These are phyloP conservation scores for Pomatorhinus ruficollis DNA, from an alignment of 2,113 vertebrate genomes.

Conservation along the genomic window DNA sequence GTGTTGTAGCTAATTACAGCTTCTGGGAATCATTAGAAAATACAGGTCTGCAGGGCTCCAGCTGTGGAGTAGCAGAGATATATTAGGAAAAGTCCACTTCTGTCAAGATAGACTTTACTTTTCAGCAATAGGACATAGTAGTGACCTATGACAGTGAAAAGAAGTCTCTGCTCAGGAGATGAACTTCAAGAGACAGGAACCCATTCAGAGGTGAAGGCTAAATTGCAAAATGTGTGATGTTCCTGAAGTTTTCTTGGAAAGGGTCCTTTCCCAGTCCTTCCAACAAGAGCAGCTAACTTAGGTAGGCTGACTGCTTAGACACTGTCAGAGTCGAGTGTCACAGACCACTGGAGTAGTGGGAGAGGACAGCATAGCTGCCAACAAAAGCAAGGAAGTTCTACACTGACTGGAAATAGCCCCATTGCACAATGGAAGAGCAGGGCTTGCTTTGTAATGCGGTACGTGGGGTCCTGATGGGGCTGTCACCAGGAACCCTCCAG, in stretches of 20 bases:
- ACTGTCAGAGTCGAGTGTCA: neutral
- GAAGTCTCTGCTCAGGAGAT: neutral
- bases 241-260: neutral
- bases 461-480: fast-evolving
- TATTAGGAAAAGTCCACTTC: neutral
- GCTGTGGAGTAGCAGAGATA: neutral
- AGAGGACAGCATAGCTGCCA: neutral
- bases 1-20: neutral
- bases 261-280: neutral
- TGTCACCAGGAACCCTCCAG: neutral
- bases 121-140: neutral
- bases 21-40: neutral
- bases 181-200: neutral
- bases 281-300: neutral
- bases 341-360: neutral
- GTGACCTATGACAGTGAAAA: neutral
- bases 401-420: fast-evolving
- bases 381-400: neutral
- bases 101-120: neutral
- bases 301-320: neutral
- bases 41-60: neutral
- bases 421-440: neutral
- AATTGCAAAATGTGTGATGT: neutral
- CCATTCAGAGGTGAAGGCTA: neutral
- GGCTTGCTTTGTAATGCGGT: neutral